Evolutionary conservation across 2,797 vertebrate species (phyloP).

Genomic region (Chromobotia macracanthus): DNA sequence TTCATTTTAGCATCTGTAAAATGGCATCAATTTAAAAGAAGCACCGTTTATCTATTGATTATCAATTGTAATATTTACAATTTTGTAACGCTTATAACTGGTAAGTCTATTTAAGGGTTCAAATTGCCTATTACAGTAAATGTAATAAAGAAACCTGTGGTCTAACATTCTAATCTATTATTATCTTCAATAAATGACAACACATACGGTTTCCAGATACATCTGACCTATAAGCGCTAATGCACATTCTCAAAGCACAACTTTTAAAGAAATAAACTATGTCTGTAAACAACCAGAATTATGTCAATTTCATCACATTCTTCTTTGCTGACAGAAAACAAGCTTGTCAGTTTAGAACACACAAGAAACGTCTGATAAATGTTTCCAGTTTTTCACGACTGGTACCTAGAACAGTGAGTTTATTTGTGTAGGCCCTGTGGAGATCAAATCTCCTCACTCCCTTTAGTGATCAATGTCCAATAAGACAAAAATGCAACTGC

Average conservation of each 20-base stretch:
- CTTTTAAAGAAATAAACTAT: neutral
- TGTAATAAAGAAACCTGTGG: neutral
- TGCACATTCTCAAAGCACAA: too few species aligned
- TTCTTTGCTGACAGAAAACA: neutral
- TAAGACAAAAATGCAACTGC: neutral
- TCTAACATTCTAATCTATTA: neutral
- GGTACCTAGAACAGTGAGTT: neutral
- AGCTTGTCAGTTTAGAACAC: neutral
- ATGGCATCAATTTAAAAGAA: neutral
- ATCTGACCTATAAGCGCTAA: neutral
- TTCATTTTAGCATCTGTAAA: neutral
- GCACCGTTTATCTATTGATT: too few species aligned
- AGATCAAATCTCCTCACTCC: neutral
- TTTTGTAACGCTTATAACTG: too few species aligned
- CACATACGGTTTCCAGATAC: neutral
- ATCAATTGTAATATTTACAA: too few species aligned
- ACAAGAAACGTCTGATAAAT: neutral
- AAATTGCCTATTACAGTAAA: neutral
- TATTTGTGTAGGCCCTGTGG: neutral
- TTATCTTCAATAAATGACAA: neutral
- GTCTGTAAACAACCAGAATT: neutral
- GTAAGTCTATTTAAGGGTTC: neutral
- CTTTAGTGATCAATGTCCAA: neutral
- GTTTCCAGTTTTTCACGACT: neutral
- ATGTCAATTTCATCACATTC: neutral